Conservation (phyloP, 2,888 invertebrate genomes). For the Bellardia bayeri region DNA sequence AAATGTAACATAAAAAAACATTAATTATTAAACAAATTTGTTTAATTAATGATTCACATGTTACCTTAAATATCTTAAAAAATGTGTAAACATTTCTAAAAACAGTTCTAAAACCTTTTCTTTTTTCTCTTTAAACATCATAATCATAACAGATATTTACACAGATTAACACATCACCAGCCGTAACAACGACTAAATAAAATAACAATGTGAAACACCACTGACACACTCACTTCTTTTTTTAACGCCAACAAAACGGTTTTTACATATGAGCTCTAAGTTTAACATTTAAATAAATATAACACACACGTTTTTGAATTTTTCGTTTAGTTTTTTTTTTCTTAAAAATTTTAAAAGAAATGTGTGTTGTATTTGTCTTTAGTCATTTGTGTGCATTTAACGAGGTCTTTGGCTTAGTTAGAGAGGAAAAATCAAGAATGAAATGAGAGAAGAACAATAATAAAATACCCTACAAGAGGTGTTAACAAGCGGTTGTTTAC, state of each 20-base stretch:
- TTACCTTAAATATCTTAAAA: background rate
- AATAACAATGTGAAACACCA: background rate
- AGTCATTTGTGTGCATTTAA: constrained; percentile 43
- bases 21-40: background rate
- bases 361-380: constrained; percentile 5
- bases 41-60: constrained; percentile 14
- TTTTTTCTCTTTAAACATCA: constrained; percentile 29
- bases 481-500: background rate
- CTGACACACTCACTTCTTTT: constrained; percentile 13
- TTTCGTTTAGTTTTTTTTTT: background rate
- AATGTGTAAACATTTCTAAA: background rate
- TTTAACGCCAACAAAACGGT: constrained; percentile 37
- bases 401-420: constrained; percentile 55
- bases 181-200: background rate
- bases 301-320: constrained; percentile 48
- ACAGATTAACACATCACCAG: constrained; percentile 35
- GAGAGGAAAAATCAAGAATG: background rate
- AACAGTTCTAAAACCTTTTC: constrained; percentile 29
- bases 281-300: constrained; percentile 29
- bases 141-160: constrained; percentile 26
- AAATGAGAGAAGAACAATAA: background rate
- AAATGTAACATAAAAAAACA: background rate
- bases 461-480: constrained; percentile 19
- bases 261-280: constrained; percentile 27
- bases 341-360: constrained; percentile 1